phyloP scores from a whole-genome alignment of 2,888 invertebrate genomes.

The Muscina levida region DNA sequence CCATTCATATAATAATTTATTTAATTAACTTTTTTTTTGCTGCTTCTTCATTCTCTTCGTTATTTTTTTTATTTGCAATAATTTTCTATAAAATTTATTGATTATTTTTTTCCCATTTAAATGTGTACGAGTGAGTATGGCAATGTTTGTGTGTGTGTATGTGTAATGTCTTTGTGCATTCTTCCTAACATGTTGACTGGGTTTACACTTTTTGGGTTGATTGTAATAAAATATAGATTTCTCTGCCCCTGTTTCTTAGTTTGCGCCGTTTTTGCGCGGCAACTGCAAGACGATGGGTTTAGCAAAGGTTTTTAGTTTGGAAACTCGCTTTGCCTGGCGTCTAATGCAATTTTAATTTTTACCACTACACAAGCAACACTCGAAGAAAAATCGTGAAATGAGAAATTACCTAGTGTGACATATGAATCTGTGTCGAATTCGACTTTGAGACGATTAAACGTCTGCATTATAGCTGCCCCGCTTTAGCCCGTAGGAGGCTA shows the following conservation, averaged over 20 bases:
- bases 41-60: conserved; percentile 12
- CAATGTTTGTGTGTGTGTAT: conserved; percentile 17
- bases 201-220: conserved; percentile 57
- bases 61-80: conserved; percentile 57
- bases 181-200: conserved; percentile 54
- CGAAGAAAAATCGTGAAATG: conserved; percentile 39
- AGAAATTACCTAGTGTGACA: no score
- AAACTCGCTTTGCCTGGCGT: conserved; percentile 51
- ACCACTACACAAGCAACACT: conserved; percentile 42
- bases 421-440: no score
- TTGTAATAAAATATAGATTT: conserved; percentile 57
- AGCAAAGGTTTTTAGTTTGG: conserved; percentile 34
- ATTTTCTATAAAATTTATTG: conserved; percentile 68
- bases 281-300: conserved; percentile 43
- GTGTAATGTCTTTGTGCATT: conserved; percentile 41
- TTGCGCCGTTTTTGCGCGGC: background rate
- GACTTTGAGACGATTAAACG: no score
- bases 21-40: conserved; percentile 65
- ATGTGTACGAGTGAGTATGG: conserved; percentile 25
- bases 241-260: conserved; percentile 39
- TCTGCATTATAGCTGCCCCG: no score
- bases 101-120: conserved; percentile 57
- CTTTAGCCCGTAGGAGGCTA: no score
- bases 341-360: conserved; percentile 65
- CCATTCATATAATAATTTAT: conserved; percentile 68